phyloP scores from a whole-genome alignment of 2,113 vertebrate species.

The Atractosteus spatula region DNA sequence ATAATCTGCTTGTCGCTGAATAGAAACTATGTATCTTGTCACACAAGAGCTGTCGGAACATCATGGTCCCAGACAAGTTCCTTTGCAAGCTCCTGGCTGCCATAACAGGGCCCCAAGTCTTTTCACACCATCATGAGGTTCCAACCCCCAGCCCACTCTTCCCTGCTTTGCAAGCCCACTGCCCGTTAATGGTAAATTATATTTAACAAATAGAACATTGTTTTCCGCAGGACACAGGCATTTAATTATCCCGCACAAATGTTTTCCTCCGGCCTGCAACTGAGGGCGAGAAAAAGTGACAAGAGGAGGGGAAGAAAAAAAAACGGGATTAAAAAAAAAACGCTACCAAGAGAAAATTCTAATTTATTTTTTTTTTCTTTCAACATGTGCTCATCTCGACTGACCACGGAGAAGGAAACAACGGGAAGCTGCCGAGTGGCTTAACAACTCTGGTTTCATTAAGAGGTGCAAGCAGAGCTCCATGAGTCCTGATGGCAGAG shows the following conservation, averaged over 20 bases:
- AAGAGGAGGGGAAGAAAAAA: constrained; percentile 52
- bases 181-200: constrained; percentile 82
- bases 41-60: constrained; percentile 83
- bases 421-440: constrained; percentile 56
- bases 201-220: constrained; percentile 79
- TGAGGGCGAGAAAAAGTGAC: constrained; percentile 54
- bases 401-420: constrained; percentile 44
- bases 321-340: constrained; percentile 50
- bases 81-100: constrained; percentile 86
- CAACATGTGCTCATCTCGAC: constrained; percentile 23
- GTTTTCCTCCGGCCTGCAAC: constrained; percentile 76
- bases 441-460: constrained; percentile 48
- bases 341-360: constrained; percentile 32
- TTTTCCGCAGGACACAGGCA: constrained; percentile 70
- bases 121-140: constrained; percentile 80
- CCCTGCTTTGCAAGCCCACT: constrained; percentile 56
- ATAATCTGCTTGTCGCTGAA: constrained; percentile 96
- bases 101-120: constrained; percentile 75
- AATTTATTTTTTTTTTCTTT: constrained; percentile 31
- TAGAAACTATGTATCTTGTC: constrained; percentile 99
- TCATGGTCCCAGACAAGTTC: constrained; percentile 86
- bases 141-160: constrained; percentile 62
- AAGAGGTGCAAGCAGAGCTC: constrained; percentile 56
- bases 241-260: constrained; percentile 80
- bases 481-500: constrained; percentile 30